Conservation (phyloP, 2,888 invertebrate genomes). For the Itoplectis maculator region DNA sequence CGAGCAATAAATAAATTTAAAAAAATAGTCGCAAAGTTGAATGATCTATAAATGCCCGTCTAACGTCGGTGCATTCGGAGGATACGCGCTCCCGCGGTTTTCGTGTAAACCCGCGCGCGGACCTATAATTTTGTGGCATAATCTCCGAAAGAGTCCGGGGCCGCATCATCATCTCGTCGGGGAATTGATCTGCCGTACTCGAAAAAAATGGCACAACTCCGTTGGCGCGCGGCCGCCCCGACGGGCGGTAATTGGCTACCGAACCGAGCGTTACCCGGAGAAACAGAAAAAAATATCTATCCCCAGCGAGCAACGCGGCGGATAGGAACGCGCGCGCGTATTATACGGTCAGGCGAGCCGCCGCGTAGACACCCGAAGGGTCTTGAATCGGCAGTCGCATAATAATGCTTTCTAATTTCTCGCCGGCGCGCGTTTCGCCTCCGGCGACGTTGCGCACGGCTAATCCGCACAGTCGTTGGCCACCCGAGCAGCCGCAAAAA, state of each 20-base stretch:
- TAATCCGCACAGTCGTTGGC: not conserved
- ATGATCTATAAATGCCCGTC: not conserved
- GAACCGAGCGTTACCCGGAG: conserved; percentile 26
- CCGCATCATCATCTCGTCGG: conserved; percentile 25
- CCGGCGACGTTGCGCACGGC: not conserved
- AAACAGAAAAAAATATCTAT: conserved; percentile 33
- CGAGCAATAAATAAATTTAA: not conserved
- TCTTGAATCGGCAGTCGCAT: conserved; percentile 32
- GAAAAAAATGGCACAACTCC: conserved; percentile 37
- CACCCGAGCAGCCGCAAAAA: not conserved
- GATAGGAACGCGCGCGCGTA: conserved; percentile 42
- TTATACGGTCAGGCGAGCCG: conserved; percentile 27
- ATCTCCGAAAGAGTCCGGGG: conserved; percentile 17
- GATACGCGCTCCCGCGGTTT: conserved; percentile 19
- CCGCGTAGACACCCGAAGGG: conserved; percentile 16
- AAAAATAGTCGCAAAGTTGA: not conserved
- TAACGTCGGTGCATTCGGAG: not conserved
- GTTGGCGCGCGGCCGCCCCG: conserved; percentile 26
- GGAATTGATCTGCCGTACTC: conserved; percentile 58
- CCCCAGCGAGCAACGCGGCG: conserved; percentile 25
- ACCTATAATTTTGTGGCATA: conserved; percentile 64
- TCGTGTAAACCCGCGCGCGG: conserved; percentile 51
- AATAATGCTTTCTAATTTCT: conserved; percentile 47
- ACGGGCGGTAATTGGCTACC: conserved; percentile 52
- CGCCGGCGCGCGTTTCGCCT: not conserved